Base-by-base conservation (phyloP, 2,888 invertebrate genomes). In the Galerucella nymphaeae region DNA sequence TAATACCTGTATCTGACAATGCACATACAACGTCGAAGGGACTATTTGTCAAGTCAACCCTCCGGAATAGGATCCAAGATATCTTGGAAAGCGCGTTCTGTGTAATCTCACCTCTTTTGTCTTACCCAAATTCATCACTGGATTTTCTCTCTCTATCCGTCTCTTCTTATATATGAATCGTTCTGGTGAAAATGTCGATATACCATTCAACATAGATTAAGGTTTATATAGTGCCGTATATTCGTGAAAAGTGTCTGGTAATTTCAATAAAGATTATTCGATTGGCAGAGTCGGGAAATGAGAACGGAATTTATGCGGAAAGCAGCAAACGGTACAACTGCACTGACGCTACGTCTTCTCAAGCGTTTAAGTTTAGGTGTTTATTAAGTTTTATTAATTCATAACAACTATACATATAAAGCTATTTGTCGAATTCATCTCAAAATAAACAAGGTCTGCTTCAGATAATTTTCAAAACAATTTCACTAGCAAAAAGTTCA, bases 91-190 rank as follows among this genome's bases (percentile, higher is more conserved):
- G 77, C 74, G 74, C 70, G 71, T 74, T 75, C 75, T 75, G 73
- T 79, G 77, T 76, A 78, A 78, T 75, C 80, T 75, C 79, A 76
- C 74, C 79, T 78, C 81, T 79, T 80, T 82, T 81, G 80, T 81
- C 79, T 80, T 77, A 77, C 77, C 79, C 75, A 78, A 79, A 82
- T 82, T 82, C 81, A 81, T 81, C 77, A 75, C 76, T 76, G 77
- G 75, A 75, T 77, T 72, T 73, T 71, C 74, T 59, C 74, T 59
- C 68, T 62, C 63, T 59, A 68, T 8, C 8, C 20, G 66, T 68
- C 45, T 68, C 45, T 50, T 66, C 67, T 66, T 70, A 69, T 75
- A 76, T 67, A 75, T 75, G 75, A 75, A 75, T 75, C 72, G 57
- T 66, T 58, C 23, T 30, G 13, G 70, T n/a, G 75, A 71, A 76